Conservation (phyloP, 1,140 invertebrate genomes). For the Potamilus streckersoni region DNA sequence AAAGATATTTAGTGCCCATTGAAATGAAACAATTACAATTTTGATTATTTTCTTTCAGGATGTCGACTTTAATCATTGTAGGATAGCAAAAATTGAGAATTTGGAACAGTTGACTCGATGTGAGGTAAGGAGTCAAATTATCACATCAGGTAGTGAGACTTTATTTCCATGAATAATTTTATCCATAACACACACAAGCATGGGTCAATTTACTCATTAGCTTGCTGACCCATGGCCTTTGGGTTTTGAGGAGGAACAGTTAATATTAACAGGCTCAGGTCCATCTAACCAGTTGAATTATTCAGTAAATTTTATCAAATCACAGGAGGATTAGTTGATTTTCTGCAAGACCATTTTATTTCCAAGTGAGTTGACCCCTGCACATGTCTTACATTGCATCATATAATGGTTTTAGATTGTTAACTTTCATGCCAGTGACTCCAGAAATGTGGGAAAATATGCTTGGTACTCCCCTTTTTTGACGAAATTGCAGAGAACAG, state of each 20-base stretch:
- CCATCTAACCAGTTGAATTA: background rate
- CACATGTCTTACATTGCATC: too few species aligned
- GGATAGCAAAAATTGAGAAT: constrained; percentile 64
- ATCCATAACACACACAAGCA: background rate
- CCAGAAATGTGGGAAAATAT: too few species aligned
- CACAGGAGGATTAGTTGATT: too few species aligned
- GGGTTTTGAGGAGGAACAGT: constrained; percentile 1
- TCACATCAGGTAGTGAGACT: background rate
- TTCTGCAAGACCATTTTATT: too few species aligned
- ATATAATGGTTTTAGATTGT: too few species aligned
- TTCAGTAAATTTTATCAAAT: too few species aligned
- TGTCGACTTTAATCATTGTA: constrained; percentile 92
- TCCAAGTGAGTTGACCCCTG: too few species aligned
- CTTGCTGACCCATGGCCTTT: background rate
- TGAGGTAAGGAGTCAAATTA: constrained; percentile 36
- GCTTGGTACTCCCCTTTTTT: too few species aligned
- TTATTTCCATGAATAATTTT: background rate
- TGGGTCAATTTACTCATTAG: background rate
- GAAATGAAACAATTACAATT: constrained; percentile 2
- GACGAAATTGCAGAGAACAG: too few species aligned
- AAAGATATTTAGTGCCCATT: background rate
- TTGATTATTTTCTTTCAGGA: constrained; percentile 68
- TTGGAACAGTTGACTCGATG: constrained; percentile 54
- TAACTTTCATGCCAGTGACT: too few species aligned
- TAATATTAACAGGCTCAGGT: background rate